These are phyloP conservation scores for Nicator chloris DNA, from an alignment of 2,113 vertebrate species.

Conservation along the genomic window DNA sequence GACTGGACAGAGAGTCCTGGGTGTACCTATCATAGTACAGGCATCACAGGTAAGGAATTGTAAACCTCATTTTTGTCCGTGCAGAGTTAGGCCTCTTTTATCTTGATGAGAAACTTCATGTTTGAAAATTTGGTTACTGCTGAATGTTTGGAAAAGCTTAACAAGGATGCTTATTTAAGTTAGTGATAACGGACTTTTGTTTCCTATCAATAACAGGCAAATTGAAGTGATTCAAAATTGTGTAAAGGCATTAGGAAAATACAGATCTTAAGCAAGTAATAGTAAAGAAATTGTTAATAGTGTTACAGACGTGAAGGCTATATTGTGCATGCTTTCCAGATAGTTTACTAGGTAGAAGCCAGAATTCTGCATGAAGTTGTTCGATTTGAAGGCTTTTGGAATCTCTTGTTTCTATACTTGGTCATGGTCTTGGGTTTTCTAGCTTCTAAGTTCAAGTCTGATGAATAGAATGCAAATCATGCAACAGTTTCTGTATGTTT, in stretches of 20 bases:
- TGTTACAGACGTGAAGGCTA: neutral
- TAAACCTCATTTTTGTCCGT: neutral
- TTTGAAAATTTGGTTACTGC: neutral
- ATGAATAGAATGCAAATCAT: neutral
- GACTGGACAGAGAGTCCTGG: conserved; percentile 93
- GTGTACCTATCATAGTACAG: conserved; percentile 96
- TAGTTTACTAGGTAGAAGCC: neutral
- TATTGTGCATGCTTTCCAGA: neutral
- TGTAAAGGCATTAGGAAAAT: neutral
- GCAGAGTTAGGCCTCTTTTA: neutral
- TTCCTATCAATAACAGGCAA: neutral
- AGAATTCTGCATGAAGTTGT: neutral
- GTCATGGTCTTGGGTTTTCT: neutral
- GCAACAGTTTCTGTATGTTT: neutral
- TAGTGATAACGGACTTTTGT: neutral
- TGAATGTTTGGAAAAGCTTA: neutral
- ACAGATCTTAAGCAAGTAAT: neutral
- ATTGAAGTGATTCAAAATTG: neutral
- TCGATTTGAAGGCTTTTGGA: neutral
- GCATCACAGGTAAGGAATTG: conserved; percentile 87
- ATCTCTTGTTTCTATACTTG: neutral
- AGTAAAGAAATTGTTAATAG: neutral
- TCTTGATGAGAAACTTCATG: neutral
- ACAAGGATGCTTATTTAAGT: neutral
- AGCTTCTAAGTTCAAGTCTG: neutral